Evolutionary conservation across 2,888 invertebrate genomes (phyloP).

Genomic region (Cenopis cana): DNA sequence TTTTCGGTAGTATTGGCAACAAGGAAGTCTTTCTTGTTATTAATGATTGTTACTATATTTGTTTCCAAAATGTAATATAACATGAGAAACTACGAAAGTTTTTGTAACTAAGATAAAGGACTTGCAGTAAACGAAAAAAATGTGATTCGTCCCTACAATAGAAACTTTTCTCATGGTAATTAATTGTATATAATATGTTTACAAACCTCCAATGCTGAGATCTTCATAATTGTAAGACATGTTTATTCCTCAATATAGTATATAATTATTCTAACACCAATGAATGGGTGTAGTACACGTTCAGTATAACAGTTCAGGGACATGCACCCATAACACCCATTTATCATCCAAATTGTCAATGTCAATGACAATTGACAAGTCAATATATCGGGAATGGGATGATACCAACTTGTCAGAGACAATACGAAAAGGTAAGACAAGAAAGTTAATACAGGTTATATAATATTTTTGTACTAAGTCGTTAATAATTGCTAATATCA

Average conservation of each 20-base stretch:
- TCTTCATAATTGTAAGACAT: slow-evolving; percentile 84
- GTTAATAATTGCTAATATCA: background rate
- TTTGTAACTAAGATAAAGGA: no score
- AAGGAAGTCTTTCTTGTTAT: background rate
- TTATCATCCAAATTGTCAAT: background rate
- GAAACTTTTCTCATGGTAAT: background rate
- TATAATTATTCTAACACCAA: background rate
- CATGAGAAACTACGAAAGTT: background rate
- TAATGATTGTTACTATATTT: no score
- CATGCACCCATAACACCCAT: background rate
- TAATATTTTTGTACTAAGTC: no score
- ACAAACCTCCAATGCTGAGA: slow-evolving; percentile 83
- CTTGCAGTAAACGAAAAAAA: background rate
- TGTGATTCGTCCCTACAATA: background rate
- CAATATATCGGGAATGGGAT: no score
- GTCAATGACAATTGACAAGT: no score
- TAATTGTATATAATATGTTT: background rate
- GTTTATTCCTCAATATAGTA: slow-evolving; percentile 9
- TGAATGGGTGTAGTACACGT: background rate
- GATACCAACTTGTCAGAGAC: no score
- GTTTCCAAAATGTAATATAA: no score
- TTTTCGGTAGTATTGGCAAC: background rate
- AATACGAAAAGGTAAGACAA: no score
- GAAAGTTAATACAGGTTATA: no score
- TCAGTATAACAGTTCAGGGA: background rate